These are phyloP conservation scores for Platycnemis pennipes DNA, from an alignment of 2,888 invertebrate genomes.

Conservation along the genomic window DNA sequence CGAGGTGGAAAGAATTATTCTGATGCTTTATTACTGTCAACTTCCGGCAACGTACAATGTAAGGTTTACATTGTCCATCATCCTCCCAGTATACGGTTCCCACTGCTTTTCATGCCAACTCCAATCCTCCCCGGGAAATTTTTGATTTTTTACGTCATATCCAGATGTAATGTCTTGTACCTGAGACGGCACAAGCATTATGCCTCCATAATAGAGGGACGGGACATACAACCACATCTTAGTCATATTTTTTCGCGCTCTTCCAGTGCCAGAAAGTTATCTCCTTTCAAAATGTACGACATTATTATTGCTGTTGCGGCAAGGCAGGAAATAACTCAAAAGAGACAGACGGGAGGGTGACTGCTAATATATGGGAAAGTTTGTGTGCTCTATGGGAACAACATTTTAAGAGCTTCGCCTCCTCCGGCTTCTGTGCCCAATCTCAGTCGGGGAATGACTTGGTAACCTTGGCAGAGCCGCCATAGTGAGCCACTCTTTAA, in stretches of 20 bases:
- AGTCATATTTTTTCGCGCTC: not conserved
- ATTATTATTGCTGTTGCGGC: not conserved
- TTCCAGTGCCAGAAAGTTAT: not conserved
- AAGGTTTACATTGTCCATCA: not conserved
- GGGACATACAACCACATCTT: not conserved
- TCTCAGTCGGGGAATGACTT: not conserved
- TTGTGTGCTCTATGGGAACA: not conserved
- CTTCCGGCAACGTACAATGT: not conserved
- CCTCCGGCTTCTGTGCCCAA: not conserved
- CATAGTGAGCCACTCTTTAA: not conserved
- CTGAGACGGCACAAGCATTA: not conserved
- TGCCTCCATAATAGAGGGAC: not conserved
- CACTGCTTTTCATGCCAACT: not conserved
- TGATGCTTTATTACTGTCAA: not conserved
- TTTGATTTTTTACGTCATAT: not conserved
- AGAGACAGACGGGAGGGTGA: not conserved
- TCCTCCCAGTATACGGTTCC: not conserved
- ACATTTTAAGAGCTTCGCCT: not conserved
- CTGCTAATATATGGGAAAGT: not conserved
- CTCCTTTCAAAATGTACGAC: slow-evolving; percentile 15
- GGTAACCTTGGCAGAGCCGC: not conserved
- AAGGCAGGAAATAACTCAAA: not conserved
- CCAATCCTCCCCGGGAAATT: not conserved
- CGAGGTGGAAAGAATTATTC: not conserved
- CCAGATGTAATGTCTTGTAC: not conserved